phyloP scores from a whole-genome alignment of 2,113 vertebrate genomes.

The Perognathus longimembris region DNA sequence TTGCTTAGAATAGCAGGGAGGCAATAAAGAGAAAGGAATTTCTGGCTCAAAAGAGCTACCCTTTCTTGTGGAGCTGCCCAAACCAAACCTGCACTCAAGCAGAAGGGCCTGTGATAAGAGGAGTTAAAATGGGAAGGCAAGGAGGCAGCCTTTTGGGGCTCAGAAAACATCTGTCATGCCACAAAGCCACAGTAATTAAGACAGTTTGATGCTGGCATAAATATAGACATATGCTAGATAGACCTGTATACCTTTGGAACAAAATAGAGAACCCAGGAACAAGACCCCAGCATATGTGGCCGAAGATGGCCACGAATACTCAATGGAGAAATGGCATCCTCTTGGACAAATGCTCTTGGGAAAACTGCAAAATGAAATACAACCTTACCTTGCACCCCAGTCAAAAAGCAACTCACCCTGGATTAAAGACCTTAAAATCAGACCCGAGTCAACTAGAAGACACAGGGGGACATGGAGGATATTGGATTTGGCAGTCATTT shows the following conservation, averaged over 20 bases:
- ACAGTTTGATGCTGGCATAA: not conserved
- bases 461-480: not conserved
- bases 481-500: not conserved
- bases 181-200: not conserved
- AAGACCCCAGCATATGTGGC: not conserved
- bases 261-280: not conserved
- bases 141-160: conserved; percentile 71
- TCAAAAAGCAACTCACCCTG: not conserved
- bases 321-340: not conserved
- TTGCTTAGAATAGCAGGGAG: not conserved
- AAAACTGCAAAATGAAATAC: not conserved
- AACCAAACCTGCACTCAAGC: not conserved
- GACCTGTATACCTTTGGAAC: not conserved
- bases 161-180: conserved; percentile 65
- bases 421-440: not conserved
- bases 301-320: not conserved
- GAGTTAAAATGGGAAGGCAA: conserved; percentile 29
- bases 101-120: conserved; percentile 46
- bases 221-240: not conserved
- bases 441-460: not conserved
- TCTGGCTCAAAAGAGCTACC: not conserved
- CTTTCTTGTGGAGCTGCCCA: not conserved
- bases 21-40: not conserved
- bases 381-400: not conserved
- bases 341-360: not conserved